phyloP scores from a whole-genome alignment of 2,113 vertebrate genomes.

The Ammodytes marinus region DNA sequence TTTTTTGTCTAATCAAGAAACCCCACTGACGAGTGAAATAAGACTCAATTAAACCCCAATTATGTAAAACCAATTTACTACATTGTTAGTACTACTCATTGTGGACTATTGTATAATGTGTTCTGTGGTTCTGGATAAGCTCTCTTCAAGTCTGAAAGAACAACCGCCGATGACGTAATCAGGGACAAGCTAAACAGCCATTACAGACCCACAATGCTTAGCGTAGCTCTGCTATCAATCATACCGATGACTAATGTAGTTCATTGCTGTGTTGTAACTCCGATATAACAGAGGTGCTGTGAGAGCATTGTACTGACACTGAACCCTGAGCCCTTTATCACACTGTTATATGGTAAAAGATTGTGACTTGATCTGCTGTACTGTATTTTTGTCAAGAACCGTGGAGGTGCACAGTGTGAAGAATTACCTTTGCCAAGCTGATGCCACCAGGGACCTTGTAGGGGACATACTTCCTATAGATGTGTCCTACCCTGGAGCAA shows the following conservation, averaged over 20 bases:
- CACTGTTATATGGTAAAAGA: background rate
- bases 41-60: background rate
- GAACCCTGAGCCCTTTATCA: background rate
- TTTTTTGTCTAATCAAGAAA: conserved; percentile 15
- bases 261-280: background rate
- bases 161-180: background rate
- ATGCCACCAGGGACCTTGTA: conserved; percentile 97
- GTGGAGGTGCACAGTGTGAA: background rate
- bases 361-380: conserved; percentile 28
- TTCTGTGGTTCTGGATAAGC: background rate
- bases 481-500: conserved; percentile 97
- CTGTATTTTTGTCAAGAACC: background rate
- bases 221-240: background rate
- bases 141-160: background rate
- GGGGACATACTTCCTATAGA: conserved; percentile 98
- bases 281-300: background rate
- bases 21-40: background rate
- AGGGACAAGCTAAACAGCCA: background rate
- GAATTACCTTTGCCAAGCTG: conserved; percentile 92
- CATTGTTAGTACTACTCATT: background rate
- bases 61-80: background rate
- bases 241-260: background rate
- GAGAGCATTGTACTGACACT: background rate
- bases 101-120: background rate
- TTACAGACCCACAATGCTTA: background rate